Percentiles rank a stretch among this genome's conserved stretches.
Conservation (phyloP, 2,113 vertebrate genomes). For the Urocynchramus pylzowi region DNA sequence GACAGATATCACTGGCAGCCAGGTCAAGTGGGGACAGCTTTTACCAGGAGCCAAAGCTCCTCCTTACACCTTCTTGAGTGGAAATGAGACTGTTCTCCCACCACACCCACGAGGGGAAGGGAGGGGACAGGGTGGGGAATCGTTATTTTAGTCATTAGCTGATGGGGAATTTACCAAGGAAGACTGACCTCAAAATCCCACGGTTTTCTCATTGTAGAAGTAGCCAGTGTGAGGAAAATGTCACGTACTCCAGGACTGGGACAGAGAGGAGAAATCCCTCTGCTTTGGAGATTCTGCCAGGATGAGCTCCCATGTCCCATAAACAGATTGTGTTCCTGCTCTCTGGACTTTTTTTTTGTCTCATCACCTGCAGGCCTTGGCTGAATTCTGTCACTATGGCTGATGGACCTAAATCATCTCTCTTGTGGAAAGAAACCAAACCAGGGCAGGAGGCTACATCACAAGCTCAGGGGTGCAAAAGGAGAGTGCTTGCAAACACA, state of each 20-base stretch:
- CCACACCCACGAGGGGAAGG: slow-evolving; percentile 61
- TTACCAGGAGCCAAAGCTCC: slow-evolving; percentile 38
- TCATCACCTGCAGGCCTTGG: not conserved
- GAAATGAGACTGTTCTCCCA: slow-evolving; percentile 52
- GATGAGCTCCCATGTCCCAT: not conserved
- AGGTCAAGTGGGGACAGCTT: slow-evolving; percentile 48
- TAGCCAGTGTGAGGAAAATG: slow-evolving; percentile 4
- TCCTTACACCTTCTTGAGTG: slow-evolving; percentile 60
- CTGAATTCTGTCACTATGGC: not conserved
- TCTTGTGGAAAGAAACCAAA: not conserved
- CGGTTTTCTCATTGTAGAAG: not conserved
- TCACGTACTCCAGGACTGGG: not conserved
- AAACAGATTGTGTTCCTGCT: not conserved
- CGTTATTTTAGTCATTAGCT: slow-evolving; percentile 59
- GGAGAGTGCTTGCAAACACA: not conserved
- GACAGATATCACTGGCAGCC: not conserved
- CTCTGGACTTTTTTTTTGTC: not conserved
- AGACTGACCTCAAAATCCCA: slow-evolving; percentile 30
- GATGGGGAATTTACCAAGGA: slow-evolving; percentile 43
- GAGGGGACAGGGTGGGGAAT: slow-evolving; percentile 58
- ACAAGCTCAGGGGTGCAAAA: not conserved
- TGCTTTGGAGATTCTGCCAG: not conserved
- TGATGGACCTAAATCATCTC: not conserved
- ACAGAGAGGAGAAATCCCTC: slow-evolving; percentile 14
- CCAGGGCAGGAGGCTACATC: not conserved